These are phyloP conservation scores for Crotalus adamanteus DNA, from an alignment of 2,797 vertebrate genomes.

Conservation along the genomic window DNA sequence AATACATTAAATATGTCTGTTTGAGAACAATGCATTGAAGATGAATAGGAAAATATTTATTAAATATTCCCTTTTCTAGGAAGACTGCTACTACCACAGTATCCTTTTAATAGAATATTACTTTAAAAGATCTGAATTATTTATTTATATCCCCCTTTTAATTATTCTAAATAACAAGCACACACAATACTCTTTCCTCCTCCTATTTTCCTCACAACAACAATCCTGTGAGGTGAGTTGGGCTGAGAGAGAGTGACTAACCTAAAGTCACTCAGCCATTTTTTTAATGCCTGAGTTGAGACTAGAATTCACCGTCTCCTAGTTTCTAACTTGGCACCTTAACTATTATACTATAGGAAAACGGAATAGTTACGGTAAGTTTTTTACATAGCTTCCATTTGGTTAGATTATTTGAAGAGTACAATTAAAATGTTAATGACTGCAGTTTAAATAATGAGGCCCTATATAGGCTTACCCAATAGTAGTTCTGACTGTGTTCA, in stretches of 20 bases:
- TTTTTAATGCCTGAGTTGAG: neutral
- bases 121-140: neutral
- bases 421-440: neutral
- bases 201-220: neutral
- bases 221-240: neutral
- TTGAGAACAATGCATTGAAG: neutral
- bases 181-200: neutral
- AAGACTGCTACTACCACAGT: neutral
- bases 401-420: neutral
- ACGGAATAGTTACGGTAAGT: neutral
- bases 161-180: neutral
- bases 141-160: neutral
- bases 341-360: neutral
- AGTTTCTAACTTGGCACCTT: neutral
- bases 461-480: neutral
- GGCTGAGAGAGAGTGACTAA: neutral
- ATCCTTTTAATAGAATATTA: neutral
- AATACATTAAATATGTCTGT: neutral
- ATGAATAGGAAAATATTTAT: neutral
- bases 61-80: neutral
- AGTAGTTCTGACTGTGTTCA: neutral
- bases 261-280: neutral
- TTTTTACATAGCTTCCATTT: fast-evolving
- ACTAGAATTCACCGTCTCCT: neutral
- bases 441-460: neutral